Evolutionary conservation across 2,113 vertebrate species (phyloP).

Genomic region (Chitala chitala): DNA sequence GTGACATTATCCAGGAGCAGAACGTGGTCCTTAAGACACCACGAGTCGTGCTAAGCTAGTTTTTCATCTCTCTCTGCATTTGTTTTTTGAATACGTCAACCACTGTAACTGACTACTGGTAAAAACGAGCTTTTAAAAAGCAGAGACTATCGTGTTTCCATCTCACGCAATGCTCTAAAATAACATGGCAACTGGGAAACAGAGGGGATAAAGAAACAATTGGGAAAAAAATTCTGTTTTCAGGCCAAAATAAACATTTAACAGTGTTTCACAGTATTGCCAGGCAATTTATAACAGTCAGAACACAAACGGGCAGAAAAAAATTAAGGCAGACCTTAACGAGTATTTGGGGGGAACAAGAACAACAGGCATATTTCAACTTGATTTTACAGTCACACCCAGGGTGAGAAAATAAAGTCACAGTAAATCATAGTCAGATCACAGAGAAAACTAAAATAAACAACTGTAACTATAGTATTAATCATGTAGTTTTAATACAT

Average conservation of each 20-base stretch:
- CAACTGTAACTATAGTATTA: background rate
- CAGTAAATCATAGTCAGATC: background rate
- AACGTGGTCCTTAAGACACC: background rate
- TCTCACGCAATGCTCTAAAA: background rate
- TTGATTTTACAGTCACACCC: background rate
- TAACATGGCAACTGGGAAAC: background rate
- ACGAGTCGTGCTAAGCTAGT: background rate
- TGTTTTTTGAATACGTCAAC: slow-evolving; percentile 5
- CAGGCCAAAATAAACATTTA: background rate
- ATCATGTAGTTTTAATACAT: background rate
- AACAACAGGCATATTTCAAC: slow-evolving; percentile 5
- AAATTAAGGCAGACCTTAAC: background rate
- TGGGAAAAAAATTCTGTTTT: no score
- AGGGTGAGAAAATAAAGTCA: background rate
- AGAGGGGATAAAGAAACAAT: background rate
- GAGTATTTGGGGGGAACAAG: no score
- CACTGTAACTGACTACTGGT: background rate
- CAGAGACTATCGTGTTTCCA: background rate
- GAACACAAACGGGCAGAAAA: slow-evolving; percentile 4
- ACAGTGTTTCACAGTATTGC: slow-evolving; percentile 23
- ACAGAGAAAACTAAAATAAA: background rate
- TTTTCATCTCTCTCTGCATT: background rate
- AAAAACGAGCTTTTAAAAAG: slow-evolving; percentile 6
- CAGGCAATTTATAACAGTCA: slow-evolving; percentile 22
- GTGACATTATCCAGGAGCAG: background rate